phyloP scores from a whole-genome alignment of 2,888 invertebrate genomes.

The Sphaerolaimus hirsutus region DNA sequence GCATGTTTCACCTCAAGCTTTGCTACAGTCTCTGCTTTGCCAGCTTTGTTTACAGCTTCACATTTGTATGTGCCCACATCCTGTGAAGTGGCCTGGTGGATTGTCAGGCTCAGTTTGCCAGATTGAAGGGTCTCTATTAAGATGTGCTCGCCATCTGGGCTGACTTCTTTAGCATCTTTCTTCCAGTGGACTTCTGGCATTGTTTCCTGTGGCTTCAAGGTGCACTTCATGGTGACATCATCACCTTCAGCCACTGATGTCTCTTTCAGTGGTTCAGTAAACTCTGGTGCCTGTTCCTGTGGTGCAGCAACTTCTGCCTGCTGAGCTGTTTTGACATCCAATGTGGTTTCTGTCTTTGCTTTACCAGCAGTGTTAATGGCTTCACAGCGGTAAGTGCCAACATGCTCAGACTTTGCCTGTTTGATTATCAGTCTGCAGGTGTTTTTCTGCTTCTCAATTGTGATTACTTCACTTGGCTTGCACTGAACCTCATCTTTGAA shows the following conservation, averaged over 20 bases:
- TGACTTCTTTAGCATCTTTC: not conserved
- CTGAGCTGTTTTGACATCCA: not conserved
- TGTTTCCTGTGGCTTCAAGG: conserved; percentile 9
- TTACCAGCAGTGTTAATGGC: conserved; percentile 11
- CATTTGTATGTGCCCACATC: not conserved
- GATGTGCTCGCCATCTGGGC: not conserved
- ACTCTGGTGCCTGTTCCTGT: conserved; percentile 8
- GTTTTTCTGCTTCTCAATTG: conserved; percentile 15
- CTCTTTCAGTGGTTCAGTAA: conserved; percentile 10
- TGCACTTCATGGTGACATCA: conserved; percentile 10
- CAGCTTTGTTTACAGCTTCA: conserved; percentile 20
- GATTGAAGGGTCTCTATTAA: not conserved
- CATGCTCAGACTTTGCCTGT: conserved; percentile 9
- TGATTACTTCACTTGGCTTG: too few species aligned
- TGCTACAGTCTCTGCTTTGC: conserved; percentile 29
- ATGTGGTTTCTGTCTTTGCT: conserved; percentile 9
- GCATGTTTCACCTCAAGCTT: conserved; percentile 10
- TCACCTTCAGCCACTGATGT: conserved; percentile 9
- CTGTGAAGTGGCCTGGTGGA: not conserved
- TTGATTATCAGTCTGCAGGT: conserved; percentile 9
- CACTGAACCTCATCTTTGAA: conserved; percentile 17
- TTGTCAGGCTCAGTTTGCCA: not conserved
- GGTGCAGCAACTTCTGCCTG: conserved; percentile 8
- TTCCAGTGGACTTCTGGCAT: not conserved
- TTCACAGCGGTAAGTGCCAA: conserved; percentile 12